These are phyloP conservation scores for Malurus melanocephalus DNA, from an alignment of 2,113 vertebrate genomes.

Conservation along the genomic window DNA sequence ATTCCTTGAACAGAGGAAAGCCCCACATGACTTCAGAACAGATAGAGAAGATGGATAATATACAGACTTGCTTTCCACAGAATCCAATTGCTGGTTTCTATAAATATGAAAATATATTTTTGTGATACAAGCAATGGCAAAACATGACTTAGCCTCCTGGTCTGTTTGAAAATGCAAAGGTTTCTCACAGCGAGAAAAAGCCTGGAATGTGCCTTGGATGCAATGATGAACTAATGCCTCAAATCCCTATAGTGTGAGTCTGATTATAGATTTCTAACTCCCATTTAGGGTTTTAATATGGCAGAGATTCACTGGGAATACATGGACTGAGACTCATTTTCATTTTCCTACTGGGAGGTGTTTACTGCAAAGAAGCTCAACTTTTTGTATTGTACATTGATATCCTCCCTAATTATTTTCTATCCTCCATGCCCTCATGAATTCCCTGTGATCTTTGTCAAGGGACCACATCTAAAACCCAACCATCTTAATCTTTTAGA, in stretches of 20 bases:
- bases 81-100: background rate
- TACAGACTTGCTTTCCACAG: background rate
- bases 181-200: background rate
- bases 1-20: conserved; percentile 18
- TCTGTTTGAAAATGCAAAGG: conserved; percentile 13
- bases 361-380: conserved; percentile 13
- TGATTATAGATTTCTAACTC: conserved; percentile 22
- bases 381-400: background rate
- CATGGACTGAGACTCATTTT: conserved; percentile 7
- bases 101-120: conserved; percentile 24
- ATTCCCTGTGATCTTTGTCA: background rate
- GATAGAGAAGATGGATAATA: background rate
- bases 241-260: background rate
- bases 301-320: conserved; percentile 23
- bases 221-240: background rate
- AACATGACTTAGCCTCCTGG: background rate
- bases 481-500: background rate
- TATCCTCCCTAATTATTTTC: conserved; percentile 34
- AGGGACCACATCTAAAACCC: conserved; percentile 20
- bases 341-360: conserved; percentile 20
- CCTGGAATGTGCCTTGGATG: background rate
- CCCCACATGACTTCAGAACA: background rate
- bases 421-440: conserved; percentile 1
- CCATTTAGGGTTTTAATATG: background rate
- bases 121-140: background rate